Evolutionary conservation across 1,140 invertebrate species (phyloP), one percentile per base, ranked within the genome.

Genomic region (Drosophila neocordata): DNA sequence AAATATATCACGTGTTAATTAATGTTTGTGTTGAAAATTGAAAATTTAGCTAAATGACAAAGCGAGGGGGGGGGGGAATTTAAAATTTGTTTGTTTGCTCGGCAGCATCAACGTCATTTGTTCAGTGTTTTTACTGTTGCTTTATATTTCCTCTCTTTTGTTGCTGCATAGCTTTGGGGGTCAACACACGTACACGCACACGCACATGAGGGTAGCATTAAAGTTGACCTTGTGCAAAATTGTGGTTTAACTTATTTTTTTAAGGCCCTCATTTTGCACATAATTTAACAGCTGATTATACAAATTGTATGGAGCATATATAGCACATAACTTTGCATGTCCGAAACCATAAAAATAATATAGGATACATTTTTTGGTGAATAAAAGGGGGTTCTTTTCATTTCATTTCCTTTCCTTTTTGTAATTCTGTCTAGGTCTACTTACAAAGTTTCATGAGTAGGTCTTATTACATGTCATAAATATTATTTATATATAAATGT

Each of bases 1-100:
- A 82, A 74, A 81, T 82, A 75, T 82, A 87, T 87, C 82, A 87
- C 83, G 83, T 87, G 83, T 81, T 83, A 87, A 87, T 83, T 83
- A 73, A 88, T 87, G 77, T 80, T 68, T 85, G 53, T 76, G 69
- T 71, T 74, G 65, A 56, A 85, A 85, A 85, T 85, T 85, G 77
- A 85, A 80, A 74, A 68, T 78, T 34, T 59, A 31, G 13, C 44
- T 52, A 48, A 48, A 31, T 44, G 8, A 18, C 22, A 24, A 24
- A 4, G n/a, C 37, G 9, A 0, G 9, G 34, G 11, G 9, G 11
- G 4, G 8, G 2, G 8, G 8, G 8, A 20, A 20, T 9, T 24
- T 2, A 24, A 24, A 0, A 44, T 44, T 44, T n/a, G 27, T 34
- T 53, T 59, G 58, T 66, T 74, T 70, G 15, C 41, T 41, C n/a